Evolutionary conservation across 2,888 invertebrate genomes (phyloP).

Genomic region (Synanthedon myopaeformis): DNA sequence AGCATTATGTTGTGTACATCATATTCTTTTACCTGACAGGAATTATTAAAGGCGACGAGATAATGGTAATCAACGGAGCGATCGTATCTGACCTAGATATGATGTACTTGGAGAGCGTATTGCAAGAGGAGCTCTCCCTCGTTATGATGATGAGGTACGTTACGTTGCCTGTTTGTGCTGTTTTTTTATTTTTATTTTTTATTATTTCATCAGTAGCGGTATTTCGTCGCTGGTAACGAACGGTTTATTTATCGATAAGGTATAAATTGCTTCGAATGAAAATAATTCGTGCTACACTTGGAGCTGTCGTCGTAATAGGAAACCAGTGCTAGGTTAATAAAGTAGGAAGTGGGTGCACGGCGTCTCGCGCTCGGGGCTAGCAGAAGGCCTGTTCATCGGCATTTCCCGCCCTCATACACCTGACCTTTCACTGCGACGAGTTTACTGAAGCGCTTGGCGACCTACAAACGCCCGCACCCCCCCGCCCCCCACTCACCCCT

Average conservation of each 20-base stretch:
- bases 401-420: slow-evolving; percentile 66
- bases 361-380: slow-evolving; percentile 15
- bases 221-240: slow-evolving; percentile 26
- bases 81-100: slow-evolving; percentile 98
- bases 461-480: slow-evolving; percentile 39
- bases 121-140: slow-evolving; percentile 93
- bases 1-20: not conserved
- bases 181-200: not conserved
- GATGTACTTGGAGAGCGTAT: slow-evolving; percentile 98
- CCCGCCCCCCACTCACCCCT: slow-evolving; percentile 13
- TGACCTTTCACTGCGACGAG: slow-evolving; percentile 66
- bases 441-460: slow-evolving; percentile 63
- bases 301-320: slow-evolving; percentile 28
- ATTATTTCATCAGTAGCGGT: slow-evolving; percentile 13
- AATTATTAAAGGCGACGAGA: slow-evolving; percentile 97
- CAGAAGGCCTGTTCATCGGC: slow-evolving; percentile 47
- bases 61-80: slow-evolving; percentile 98
- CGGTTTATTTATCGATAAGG: slow-evolving; percentile 32
- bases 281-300: slow-evolving; percentile 15
- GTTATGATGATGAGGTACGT: slow-evolving; percentile 94
- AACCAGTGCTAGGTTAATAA: slow-evolving; percentile 45
- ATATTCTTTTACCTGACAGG: slow-evolving; percentile 72
- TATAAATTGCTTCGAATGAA: slow-evolving; percentile 20
- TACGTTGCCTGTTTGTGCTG: not conserved
- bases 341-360: slow-evolving; percentile 34